A percentile compares a stretch with the other conserved stretches of the same genome.
These are phyloP conservation scores for Plutomurus gul DNA, from an alignment of 1,140 invertebrate species.

Conservation along the genomic window DNA sequence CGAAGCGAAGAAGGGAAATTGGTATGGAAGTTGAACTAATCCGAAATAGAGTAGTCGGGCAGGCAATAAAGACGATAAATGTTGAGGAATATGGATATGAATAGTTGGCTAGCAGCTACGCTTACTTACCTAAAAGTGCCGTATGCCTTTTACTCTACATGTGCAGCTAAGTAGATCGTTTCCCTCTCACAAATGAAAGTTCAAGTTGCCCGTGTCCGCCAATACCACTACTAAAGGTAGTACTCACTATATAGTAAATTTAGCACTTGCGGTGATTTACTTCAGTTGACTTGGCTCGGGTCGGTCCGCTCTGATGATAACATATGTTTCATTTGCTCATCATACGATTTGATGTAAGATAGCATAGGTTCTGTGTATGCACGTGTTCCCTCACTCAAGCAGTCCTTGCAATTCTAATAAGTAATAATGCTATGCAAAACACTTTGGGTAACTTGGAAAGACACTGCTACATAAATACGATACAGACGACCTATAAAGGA, in stretches of 20 bases:
- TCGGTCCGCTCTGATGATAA: background rate
- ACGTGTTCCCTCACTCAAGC: background rate
- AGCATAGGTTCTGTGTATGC: slow-evolving; percentile 17
- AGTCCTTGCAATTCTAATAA: background rate
- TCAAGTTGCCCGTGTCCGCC: no score
- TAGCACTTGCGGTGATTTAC: no score
- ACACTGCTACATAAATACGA: no score
- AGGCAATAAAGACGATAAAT: background rate
- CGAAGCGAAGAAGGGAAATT: no score
- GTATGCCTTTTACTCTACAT: background rate
- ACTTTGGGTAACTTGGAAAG: no score
- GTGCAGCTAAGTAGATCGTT: background rate
- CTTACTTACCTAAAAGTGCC: no score
- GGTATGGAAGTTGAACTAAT: background rate
- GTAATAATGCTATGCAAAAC: background rate
- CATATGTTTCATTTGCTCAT: background rate
- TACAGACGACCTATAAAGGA: no score
- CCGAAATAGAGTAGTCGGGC: background rate
- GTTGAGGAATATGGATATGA: background rate
- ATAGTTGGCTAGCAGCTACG: no score
- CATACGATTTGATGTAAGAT: slow-evolving; percentile 7
- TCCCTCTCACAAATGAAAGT: background rate
- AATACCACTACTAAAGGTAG: no score
- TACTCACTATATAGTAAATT: no score
- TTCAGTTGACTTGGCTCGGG: background rate